Evolutionary conservation across 1,140 invertebrate genomes (phyloP).

Genomic region (Caenorhabditis tropicalis): DNA sequence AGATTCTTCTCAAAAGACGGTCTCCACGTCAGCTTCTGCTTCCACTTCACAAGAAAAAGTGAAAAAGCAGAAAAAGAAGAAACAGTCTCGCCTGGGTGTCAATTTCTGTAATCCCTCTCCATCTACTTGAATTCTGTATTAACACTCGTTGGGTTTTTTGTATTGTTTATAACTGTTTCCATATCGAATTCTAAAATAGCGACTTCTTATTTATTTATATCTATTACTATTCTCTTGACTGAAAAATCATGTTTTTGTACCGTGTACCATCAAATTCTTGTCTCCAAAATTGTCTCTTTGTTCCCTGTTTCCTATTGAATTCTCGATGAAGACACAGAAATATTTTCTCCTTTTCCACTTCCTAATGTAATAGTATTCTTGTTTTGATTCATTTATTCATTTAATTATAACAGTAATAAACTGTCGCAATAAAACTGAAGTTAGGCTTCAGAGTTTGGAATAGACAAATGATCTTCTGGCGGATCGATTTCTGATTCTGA

Average conservation of each 20-base stretch:
- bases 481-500: background rate
- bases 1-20: background rate
- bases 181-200: too few relatives aligned
- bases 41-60: background rate
- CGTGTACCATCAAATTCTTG: background rate
- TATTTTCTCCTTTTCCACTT: too few relatives aligned
- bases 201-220: too few relatives aligned
- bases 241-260: background rate
- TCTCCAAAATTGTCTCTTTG: background rate
- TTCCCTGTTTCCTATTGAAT: background rate
- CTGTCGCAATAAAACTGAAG: too few relatives aligned
- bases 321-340: background rate
- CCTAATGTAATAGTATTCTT: too few relatives aligned
- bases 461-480: background rate
- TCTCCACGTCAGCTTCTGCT: background rate
- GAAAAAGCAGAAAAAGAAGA: conserved; percentile 20
- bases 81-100: background rate
- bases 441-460: background rate
- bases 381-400: too few relatives aligned
- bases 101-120: background rate
- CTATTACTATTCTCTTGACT: background rate
- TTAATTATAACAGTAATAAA: too few relatives aligned
- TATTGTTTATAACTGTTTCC: too few relatives aligned
- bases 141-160: background rate
- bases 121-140: background rate